These are phyloP conservation scores for Cercocebus atys DNA, from an alignment of 2,113 vertebrate genomes.

Conservation along the genomic window DNA sequence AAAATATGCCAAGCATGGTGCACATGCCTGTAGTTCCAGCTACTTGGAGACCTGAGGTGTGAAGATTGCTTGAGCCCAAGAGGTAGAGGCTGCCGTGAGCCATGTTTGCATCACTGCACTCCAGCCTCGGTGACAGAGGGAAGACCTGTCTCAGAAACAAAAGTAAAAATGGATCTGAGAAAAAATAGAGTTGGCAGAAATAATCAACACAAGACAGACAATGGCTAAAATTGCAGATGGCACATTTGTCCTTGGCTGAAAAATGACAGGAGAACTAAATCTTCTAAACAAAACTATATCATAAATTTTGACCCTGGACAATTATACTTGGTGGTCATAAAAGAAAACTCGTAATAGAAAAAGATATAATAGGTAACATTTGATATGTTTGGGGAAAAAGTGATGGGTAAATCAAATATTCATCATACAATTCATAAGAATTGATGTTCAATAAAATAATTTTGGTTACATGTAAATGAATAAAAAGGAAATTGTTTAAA, in stretches of 20 bases:
- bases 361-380: constrained; percentile 30
- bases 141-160: too few species aligned
- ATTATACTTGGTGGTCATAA: constrained; percentile 2
- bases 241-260: not conserved
- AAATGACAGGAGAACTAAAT: not conserved
- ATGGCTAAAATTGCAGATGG: not conserved
- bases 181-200: not conserved
- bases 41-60: too few species aligned
- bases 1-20: too few species aligned
- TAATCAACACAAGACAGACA: constrained; percentile 9
- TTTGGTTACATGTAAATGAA: constrained; percentile 61
- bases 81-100: too few species aligned
- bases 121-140: too few species aligned
- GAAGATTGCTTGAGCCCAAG: too few species aligned
- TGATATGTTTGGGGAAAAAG: not conserved
- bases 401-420: constrained; percentile 54
- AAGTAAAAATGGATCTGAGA: not conserved
- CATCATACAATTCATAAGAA: constrained; percentile 63
- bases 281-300: constrained; percentile 26
- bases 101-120: too few species aligned
- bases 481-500: constrained; percentile 49
- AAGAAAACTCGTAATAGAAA: constrained; percentile 12
- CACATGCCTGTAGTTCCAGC: too few species aligned
- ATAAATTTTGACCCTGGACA: constrained; percentile 37
- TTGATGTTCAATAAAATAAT: constrained; percentile 59